phyloP scores from a whole-genome alignment of 2,797 vertebrate species.

The Parotocinclus haroldoi region DNA sequence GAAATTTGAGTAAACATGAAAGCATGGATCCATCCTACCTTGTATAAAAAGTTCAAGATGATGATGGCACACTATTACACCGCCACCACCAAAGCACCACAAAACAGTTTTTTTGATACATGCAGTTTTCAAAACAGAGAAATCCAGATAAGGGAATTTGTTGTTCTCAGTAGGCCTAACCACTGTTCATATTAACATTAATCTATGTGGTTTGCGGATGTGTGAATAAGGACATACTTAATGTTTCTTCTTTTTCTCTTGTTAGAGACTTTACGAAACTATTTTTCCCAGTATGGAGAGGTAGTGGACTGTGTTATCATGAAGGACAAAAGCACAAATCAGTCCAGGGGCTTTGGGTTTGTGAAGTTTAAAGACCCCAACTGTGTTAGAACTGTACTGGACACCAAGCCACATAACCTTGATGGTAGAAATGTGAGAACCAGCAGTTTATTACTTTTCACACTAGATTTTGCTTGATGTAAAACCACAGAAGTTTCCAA shows the following conservation, averaged over 20 bases:
- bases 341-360: conserved; percentile 98
- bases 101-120: too few relatives aligned
- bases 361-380: conserved; percentile 99
- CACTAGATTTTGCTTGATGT: not conserved
- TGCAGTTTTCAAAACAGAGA: too few relatives aligned
- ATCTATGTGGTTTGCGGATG: too few relatives aligned
- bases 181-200: too few relatives aligned
- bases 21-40: too few relatives aligned
- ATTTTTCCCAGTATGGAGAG: conserved; percentile 98
- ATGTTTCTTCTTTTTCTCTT: conserved; percentile 50
- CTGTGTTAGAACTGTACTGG: conserved; percentile 96
- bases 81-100: too few relatives aligned
- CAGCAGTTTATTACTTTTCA: not conserved
- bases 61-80: too few relatives aligned
- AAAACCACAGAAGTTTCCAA: not conserved
- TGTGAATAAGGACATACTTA: not conserved
- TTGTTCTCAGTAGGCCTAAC: too few relatives aligned
- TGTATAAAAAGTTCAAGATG: too few relatives aligned
- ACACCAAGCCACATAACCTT: conserved; percentile 95
- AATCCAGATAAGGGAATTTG: too few relatives aligned
- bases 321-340: conserved; percentile 99
- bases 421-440: conserved; percentile 97
- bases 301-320: conserved; percentile 99
- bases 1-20: too few relatives aligned
- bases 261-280: conserved; percentile 95